These are phyloP conservation scores for Grammatotria lemairii DNA, from an alignment of 2,113 vertebrate species.

Conservation along the genomic window DNA sequence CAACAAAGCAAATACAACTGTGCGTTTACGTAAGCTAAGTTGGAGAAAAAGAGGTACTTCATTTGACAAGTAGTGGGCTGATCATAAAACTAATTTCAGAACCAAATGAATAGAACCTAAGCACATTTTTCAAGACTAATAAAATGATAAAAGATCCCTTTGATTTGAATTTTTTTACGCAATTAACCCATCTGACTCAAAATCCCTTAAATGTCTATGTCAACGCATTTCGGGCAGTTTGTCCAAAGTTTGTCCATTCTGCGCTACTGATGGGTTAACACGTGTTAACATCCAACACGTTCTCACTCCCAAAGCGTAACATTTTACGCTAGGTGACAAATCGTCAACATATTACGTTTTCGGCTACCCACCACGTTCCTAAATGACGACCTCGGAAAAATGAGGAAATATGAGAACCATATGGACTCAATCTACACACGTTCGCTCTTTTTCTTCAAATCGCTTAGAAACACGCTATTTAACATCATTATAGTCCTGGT, in stretches of 20 bases:
- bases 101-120: neutral
- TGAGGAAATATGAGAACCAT: too few relatives aligned
- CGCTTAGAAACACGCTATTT: too few relatives aligned
- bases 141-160: neutral
- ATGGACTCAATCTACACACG: too few relatives aligned
- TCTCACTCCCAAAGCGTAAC: too few relatives aligned
- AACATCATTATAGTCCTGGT: too few relatives aligned
- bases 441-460: too few relatives aligned
- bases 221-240: fast-evolving
- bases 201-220: neutral
- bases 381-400: too few relatives aligned
- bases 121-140: neutral
- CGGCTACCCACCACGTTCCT: too few relatives aligned
- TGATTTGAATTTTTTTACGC: fast-evolving
- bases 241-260: neutral
- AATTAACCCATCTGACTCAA: neutral
- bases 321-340: too few relatives aligned
- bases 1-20: neutral
- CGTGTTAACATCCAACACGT: too few relatives aligned
- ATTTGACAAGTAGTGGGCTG: neutral
- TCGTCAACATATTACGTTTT: too few relatives aligned
- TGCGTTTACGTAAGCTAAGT: neutral
- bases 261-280: neutral
- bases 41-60: neutral
- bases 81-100: neutral